phyloP scores from a whole-genome alignment of 2,888 invertebrate species.

The Hemithea aestivaria region DNA sequence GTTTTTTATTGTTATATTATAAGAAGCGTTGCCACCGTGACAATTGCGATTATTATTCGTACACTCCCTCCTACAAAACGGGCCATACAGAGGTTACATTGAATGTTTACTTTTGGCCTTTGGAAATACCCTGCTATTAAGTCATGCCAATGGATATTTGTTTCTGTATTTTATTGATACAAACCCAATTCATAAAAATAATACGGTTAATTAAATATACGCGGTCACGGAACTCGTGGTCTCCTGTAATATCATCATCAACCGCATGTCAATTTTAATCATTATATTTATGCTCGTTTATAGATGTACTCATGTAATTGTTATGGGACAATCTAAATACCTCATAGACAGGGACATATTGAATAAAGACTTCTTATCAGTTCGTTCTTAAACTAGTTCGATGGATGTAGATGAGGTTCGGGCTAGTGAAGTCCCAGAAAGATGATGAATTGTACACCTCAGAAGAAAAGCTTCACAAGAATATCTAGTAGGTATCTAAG shows the following conservation, averaged over 20 bases:
- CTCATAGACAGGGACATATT: too few relatives aligned
- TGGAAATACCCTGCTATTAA: slow-evolving; percentile 23
- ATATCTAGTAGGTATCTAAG: too few relatives aligned
- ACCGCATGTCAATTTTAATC: slow-evolving; percentile 25
- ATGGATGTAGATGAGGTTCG: too few relatives aligned
- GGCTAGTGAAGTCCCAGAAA: too few relatives aligned
- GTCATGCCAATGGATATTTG: slow-evolving; percentile 13
- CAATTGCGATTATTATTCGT: slow-evolving; percentile 15
- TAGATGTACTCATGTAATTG: slow-evolving; percentile 10
- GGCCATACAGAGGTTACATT: slow-evolving; percentile 12
- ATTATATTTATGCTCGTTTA: slow-evolving; percentile 20
- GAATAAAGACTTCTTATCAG: too few relatives aligned
- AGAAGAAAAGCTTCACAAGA: too few relatives aligned
- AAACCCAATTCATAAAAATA: slow-evolving; percentile 4
- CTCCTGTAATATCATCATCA: slow-evolving; percentile 8
- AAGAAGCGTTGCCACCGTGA: slow-evolving; percentile 16
- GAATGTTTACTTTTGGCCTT: slow-evolving; percentile 17
- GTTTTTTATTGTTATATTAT: not conserved
- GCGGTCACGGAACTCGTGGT: slow-evolving; percentile 20
- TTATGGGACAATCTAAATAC: too few relatives aligned
- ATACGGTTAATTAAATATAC: slow-evolving; percentile 7
- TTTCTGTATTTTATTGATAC: slow-evolving; percentile 1
- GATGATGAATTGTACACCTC: too few relatives aligned
- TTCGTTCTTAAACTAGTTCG: too few relatives aligned
- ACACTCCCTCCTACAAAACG: slow-evolving; percentile 13